Conservation (phyloP, 30 jellyfish, hydroid and myxozoan genomes). For the Turritopsis rubra region DNA sequence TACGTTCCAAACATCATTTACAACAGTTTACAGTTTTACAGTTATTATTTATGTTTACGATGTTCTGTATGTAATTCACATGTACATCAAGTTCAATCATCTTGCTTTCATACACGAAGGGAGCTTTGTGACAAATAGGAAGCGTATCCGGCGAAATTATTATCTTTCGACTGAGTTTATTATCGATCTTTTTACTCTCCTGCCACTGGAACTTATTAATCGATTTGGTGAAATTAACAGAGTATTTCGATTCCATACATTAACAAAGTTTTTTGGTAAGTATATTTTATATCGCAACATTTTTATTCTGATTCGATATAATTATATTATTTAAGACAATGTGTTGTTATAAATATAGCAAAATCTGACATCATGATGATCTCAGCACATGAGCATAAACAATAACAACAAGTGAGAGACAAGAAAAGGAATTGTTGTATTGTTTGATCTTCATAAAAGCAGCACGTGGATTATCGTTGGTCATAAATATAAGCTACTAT, state of each 20-base stretch:
- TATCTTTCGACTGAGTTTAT: not conserved
- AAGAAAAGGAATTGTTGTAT: too few species aligned
- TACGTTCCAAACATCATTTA: conserved; percentile 16
- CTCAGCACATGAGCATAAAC: too few species aligned
- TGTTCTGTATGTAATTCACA: not conserved
- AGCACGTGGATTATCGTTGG: too few species aligned
- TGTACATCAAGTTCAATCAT: not conserved
- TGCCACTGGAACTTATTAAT: conserved; percentile 2
- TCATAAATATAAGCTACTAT: too few species aligned
- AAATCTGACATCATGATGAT: too few species aligned
- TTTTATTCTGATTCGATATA: not conserved
- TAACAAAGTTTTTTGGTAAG: conserved; percentile 17
- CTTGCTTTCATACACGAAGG: conserved; percentile 19
- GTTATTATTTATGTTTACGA: not conserved
- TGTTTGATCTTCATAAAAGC: too few species aligned
- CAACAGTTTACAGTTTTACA: not conserved
- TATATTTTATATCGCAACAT: not conserved
- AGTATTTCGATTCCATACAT: not conserved
- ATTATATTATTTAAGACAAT: too few species aligned
- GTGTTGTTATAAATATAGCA: too few species aligned
- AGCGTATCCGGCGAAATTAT: not conserved
- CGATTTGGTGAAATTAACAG: not conserved
- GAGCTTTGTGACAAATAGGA: not conserved
- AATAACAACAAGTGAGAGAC: too few species aligned
- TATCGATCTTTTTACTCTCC: not conserved